phyloP scores from a whole-genome alignment of 1,140 invertebrate species.

The Psix sp. region DNA sequence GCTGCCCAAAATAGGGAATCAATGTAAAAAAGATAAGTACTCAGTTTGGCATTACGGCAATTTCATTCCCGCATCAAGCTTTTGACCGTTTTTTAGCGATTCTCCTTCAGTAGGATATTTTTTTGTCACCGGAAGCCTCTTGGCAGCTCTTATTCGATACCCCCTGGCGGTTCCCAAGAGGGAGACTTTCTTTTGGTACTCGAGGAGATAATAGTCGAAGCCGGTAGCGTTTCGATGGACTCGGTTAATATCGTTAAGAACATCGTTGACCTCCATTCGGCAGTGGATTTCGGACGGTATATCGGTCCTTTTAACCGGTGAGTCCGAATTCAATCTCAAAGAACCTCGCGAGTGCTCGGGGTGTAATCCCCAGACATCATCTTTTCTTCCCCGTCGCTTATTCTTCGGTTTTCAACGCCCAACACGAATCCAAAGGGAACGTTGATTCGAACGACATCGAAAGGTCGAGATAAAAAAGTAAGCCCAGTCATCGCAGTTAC shows the following conservation, averaged over 20 bases:
- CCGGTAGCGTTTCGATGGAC: constrained; percentile 65
- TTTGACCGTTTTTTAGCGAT: no score
- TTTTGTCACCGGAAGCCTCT: constrained; percentile 44
- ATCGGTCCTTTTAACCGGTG: constrained; percentile 62
- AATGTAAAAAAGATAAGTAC: no score
- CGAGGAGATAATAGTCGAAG: constrained; percentile 63
- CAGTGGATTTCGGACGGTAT: constrained; percentile 23
- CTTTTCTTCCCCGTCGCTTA: not conserved
- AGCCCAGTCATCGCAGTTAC: constrained; percentile 39
- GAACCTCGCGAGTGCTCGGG: constrained; percentile 29
- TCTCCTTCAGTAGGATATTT: constrained; percentile 27
- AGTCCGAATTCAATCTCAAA: constrained; percentile 66
- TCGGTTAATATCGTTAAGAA: constrained; percentile 72
- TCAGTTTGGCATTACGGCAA: no score
- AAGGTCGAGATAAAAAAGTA: constrained; percentile 40
- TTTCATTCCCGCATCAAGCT: no score
- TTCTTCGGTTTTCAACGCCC: not conserved
- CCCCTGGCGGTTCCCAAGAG: constrained; percentile 48
- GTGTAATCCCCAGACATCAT: constrained; percentile 44
- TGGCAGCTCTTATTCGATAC: constrained; percentile 46
- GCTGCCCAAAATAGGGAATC: no score
- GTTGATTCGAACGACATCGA: constrained; percentile 35
- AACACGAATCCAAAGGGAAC: not conserved
- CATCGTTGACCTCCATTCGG: constrained; percentile 71
- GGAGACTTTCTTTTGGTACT: constrained; percentile 28